phyloP scores from a whole-genome alignment of 2,113 vertebrate species.

The Passer montanus region DNA sequence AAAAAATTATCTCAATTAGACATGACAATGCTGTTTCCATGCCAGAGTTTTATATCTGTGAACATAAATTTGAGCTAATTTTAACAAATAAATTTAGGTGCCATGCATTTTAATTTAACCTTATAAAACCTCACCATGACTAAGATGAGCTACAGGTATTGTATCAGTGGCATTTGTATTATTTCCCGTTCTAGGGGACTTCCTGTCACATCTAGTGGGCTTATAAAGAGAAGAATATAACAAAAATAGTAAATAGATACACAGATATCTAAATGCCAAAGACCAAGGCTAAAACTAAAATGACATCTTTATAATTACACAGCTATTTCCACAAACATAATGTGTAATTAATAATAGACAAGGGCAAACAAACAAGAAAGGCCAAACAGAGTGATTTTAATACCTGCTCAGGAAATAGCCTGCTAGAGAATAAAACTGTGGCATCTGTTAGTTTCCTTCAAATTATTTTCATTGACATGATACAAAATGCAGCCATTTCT shows the following conservation, averaged over 20 bases:
- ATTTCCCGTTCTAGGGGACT: neutral
- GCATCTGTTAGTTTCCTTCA: neutral
- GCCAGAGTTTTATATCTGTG: constrained; percentile 40
- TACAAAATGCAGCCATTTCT: neutral
- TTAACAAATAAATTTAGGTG: neutral
- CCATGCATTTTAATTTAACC: neutral
- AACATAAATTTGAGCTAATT: constrained; percentile 28
- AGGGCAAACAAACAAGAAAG: neutral
- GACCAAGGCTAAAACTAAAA: neutral
- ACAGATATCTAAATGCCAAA: neutral
- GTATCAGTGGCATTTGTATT: neutral
- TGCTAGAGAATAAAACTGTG: neutral
- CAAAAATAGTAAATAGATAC: neutral
- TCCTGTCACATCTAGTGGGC: neutral
- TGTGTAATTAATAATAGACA: neutral
- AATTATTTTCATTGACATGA: neutral
- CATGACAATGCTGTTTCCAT: constrained; percentile 29
- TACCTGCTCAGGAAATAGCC: neutral
- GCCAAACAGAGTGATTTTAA: neutral
- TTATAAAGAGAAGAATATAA: neutral
- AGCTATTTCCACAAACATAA: neutral
- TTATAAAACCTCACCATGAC: neutral
- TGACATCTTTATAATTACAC: neutral
- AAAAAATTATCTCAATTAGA: constrained; percentile 62
- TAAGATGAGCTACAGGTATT: neutral